These are phyloP conservation scores for Phrynocephalus versicolor DNA, from an alignment of 2,113 vertebrate species.

Conservation along the genomic window DNA sequence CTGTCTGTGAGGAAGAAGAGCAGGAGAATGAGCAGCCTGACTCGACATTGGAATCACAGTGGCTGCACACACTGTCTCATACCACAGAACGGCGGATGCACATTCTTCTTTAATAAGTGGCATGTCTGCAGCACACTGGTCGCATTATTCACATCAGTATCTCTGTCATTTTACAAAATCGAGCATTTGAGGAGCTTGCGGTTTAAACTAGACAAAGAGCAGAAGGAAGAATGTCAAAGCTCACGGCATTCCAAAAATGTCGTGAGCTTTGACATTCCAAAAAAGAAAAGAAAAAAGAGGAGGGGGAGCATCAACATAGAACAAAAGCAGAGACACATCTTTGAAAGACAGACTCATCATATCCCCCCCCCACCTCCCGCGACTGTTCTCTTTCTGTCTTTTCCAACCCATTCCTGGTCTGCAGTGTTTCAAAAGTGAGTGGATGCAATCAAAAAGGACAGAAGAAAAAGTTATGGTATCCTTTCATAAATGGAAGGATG, in stretches of 20 bases:
- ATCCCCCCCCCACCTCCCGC: background rate
- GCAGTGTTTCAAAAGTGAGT: background rate
- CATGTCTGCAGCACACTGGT: fast-evolving
- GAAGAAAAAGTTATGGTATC: background rate
- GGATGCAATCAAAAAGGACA: background rate
- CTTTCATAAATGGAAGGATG: background rate
- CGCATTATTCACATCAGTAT: background rate
- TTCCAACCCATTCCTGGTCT: slow-evolving; percentile 37
- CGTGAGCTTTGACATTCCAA: too few species aligned
- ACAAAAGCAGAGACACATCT: background rate
- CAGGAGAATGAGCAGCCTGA: too few species aligned
- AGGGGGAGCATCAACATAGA: slow-evolving; percentile 1
- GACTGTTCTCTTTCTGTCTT: background rate
- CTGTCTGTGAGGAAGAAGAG: background rate
- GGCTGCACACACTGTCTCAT: background rate
- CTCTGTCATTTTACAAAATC: slow-evolving; percentile 15
- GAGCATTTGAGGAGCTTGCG: background rate
- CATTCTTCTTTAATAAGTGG: background rate
- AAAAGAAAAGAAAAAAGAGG: slow-evolving; percentile 6
- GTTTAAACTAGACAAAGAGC: background rate
- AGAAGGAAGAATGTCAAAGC: slow-evolving; percentile 17
- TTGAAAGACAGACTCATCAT: slow-evolving; percentile 31
- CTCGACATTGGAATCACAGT: too few species aligned
- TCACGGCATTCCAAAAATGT: too few species aligned
- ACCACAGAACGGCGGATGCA: fast-evolving